A percentile compares a stretch with the other conserved stretches of the same genome.
Evolutionary conservation across 1,140 invertebrate genomes (phyloP).

Genomic region (Brachionus rotundiformis): DNA sequence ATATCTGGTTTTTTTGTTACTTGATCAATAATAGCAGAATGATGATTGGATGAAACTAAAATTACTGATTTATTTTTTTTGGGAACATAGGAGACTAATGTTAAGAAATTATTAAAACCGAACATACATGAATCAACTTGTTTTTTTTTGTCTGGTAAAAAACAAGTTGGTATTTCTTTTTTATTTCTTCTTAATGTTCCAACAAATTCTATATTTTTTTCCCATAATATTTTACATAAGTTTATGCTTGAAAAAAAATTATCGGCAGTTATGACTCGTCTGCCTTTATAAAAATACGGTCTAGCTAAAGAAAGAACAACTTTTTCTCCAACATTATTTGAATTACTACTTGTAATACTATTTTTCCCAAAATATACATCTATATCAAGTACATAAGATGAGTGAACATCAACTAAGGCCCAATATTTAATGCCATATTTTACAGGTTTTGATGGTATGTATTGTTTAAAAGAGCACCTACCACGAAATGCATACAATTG

Average conservation of each 20-base stretch:
- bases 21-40: not conserved
- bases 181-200: not conserved
- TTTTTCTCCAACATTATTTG: too few species aligned
- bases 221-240: not conserved
- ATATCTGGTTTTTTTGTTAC: not conserved
- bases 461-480: conserved; percentile 56
- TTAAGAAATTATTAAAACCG: not conserved
- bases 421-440: conserved; percentile 65
- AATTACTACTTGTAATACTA: not conserved
- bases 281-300: not conserved
- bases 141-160: not conserved
- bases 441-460: conserved; percentile 65
- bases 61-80: not conserved
- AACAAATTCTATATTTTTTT: not conserved
- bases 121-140: not conserved
- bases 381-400: conserved; percentile 16
- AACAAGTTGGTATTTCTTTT: not conserved
- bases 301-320: not conserved
- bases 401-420: conserved; percentile 51
- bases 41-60: not conserved
- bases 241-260: not conserved
- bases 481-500: conserved; percentile 56
- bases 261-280: not conserved
- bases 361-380: not conserved
- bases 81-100: not conserved